Evolutionary conservation across 64 coral and sea anemone genomes (phyloP), one percentile per base, ranked within the genome.

Genomic region (Stichodactyla mertensii): DNA sequence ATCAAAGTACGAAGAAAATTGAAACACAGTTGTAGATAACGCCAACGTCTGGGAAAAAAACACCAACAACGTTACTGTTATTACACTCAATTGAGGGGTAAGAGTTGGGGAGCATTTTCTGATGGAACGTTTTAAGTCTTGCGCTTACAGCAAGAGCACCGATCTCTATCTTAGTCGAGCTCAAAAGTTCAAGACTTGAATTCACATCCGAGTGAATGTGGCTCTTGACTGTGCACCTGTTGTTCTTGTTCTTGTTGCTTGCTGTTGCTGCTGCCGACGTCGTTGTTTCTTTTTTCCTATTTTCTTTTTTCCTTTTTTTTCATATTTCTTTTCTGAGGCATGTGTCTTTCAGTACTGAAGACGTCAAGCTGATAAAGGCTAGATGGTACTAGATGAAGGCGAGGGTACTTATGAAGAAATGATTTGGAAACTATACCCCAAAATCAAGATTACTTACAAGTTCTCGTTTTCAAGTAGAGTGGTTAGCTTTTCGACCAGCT

Each of bases 11-110:
- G 71, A 13, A 98, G 82, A 36, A 98, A 91, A 83, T 87, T 92
- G 28, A 94, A 94, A 77, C 89, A 94, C 70, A 94, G 85, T 84
- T 94, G 95, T 51, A 92, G 88, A 64, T 94, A 98, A 45, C 92
- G 87, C 95, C 92, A 98, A 52, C 95, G 92, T 71, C 95, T 98
- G 87, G 55, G 92, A 67, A 55, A 61, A 60, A 5, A 66, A 66
- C 0, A 23, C 22, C 7, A 83, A 83, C 8, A 64, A 55, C 22
- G 71, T 15, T n/a, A 24, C 12, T 61, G 15, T 12, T 53, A 82
- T 51, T 52, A 19, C 15, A 45, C 36, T 55, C 11, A 53, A 83
- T 10, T 67, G 55, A 28, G 6, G 20, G 3, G 20, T 60, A 7
- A 6, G 1, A 57, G 14, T 26, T 61, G 24, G 7, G 8, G 24